Base-by-base conservation (phyloP, 2,113 vertebrate species). In the Calyptomena viridis region DNA sequence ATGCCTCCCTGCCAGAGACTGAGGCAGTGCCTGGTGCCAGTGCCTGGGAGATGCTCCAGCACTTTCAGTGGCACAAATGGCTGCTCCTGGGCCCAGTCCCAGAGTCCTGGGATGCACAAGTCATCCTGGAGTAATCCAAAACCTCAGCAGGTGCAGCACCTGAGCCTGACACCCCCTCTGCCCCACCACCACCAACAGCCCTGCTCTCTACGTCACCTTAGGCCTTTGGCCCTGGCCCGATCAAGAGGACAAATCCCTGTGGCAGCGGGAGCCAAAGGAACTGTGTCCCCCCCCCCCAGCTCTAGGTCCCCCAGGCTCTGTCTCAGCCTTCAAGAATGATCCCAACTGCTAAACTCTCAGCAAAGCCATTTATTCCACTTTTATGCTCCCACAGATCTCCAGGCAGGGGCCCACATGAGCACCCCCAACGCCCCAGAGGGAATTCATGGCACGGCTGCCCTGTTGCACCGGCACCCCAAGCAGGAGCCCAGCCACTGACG, bases 281-380 rank as follows among this genome's bases (percentile, higher is more conserved):
- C 44, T 23, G 31, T 19, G 27, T 24, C 46, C 24, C 14, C 47
- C 12, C 12, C 30, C 9, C 50, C 40, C 2, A 31, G 58, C 58
- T 31, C 35, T 6, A 25, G 14, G n/a, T 11, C 2, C 10, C 0
- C 0, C 8, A 2, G 5, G 17, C 64, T 91, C 40, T 46, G 42
- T 7, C 3, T 25, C 15, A 8, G 53, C 18, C 9, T 25, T 23
- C 74, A 93, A 87, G 67, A 93, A 97, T 0, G 0, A 67, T n/a
- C 68, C 59, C 4, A 18, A 85, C 35, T 5, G 52, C 55, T 0
- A 33, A 73, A 52, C 18, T 3, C 87, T 93, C 90, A 97, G 94
- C 96, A 96, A 97, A 96, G 96, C 96, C 96, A 96, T 97, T 97
- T 96, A 97, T 96, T 97, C 73, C 42, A 55, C 79, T 74, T 88